Evolutionary conservation across 2,797 vertebrate genomes (phyloP), one percentile per base, ranked within the genome.

Genomic region (Karalla daura): DNA sequence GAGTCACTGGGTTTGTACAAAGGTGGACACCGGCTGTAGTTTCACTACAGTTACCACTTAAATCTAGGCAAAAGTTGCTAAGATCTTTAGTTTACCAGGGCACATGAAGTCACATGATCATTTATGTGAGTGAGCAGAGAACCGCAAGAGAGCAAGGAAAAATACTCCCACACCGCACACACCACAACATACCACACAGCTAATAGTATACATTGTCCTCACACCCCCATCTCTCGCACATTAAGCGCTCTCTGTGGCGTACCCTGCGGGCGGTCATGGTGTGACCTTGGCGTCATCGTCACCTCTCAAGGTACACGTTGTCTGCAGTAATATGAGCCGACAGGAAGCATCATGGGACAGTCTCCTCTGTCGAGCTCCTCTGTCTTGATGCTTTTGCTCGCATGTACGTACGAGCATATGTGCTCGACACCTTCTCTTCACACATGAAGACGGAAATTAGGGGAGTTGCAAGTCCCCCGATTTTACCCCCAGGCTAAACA

Each of bases 261-360:
- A 36, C 39, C 59, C 55, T 37, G 32, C 58, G 32, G 62, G 43
- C 35, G 67, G 74, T 18, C 36, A 76, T 24, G 49, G 66, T 74
- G 78, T 41, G 52, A 80, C 41, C 20, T 27, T 24, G 8, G 52
- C 54, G 62, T 67, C 21, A 58, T 74, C 39, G 2, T 63, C 66
- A 44, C 67, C 47, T 63, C 41, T 59, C 43, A 33, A 65, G 61
- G 46, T 69, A 67, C 24, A 52, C 41, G 21, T 68, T 49, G 17
- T 68, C 58, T 41, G 33, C 33, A 40, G 37, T 55, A 67, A 75
- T 37, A 12, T 47, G 45, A 63, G 28, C 51, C 64, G 80, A 77
- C 72, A 79, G 15, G 50, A 12, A 50, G n/a, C 67, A 77, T 71
- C 30, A 47, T 46, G 21, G 35, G 2, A 51, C 3, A 12, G 40